Conservation (phyloP, 2,113 vertebrate genomes). For the Phycodurus eques region DNA sequence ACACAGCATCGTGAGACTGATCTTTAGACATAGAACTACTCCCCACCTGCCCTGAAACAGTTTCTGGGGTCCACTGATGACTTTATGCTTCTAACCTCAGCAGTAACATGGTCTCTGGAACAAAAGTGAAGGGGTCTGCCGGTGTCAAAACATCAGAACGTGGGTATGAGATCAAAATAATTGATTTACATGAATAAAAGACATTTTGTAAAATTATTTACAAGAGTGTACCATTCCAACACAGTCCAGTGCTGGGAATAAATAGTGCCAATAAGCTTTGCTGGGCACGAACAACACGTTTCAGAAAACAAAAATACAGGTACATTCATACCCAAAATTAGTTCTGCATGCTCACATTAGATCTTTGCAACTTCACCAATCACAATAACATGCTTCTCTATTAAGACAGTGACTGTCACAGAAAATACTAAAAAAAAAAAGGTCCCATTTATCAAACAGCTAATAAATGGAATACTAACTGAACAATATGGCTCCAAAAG, state of each 20-base stretch:
- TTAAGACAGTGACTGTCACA: constrained; percentile 30
- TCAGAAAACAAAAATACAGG: constrained; percentile 17
- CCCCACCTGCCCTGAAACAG: background rate
- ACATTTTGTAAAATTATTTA: constrained; percentile 52
- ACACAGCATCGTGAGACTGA: constrained; percentile 28
- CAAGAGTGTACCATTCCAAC: constrained; percentile 42
- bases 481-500: constrained; percentile 33
- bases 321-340: constrained; percentile 27
- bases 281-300: background rate
- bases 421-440: constrained; percentile 17
- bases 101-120: constrained; percentile 15
- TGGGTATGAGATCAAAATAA: constrained; percentile 33
- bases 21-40: constrained; percentile 19
- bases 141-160: background rate
- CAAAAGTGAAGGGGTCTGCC: constrained; percentile 2
- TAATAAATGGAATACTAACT: constrained; percentile 29
- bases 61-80: background rate
- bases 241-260: constrained; percentile 32
- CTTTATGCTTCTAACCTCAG: background rate
- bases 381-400: constrained; percentile 33
- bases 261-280: constrained; percentile 9
- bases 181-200: constrained; percentile 25
- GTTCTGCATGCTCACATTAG: constrained; percentile 32
- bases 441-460: constrained; percentile 47
- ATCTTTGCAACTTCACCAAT: constrained; percentile 11